Evolutionary conservation across 2,797 vertebrate genomes (phyloP).

Genomic region (Poecilia velifera): DNA sequence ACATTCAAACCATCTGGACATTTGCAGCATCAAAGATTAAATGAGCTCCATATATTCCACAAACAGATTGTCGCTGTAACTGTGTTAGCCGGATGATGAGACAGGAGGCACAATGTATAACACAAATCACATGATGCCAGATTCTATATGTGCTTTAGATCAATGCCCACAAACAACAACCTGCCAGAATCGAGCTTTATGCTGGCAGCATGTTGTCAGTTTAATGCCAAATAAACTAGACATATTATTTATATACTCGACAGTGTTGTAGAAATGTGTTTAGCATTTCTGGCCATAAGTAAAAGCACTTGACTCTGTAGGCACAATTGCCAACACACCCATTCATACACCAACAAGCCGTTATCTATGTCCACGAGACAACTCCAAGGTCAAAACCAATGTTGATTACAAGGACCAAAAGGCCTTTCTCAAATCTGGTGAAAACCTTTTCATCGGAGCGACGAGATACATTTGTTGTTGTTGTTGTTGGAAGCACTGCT

Average conservation of each 20-base stretch:
- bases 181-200: neutral
- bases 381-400: no score
- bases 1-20: conserved; percentile 35
- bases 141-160: conserved; percentile 1
- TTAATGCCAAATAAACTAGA: conserved; percentile 12
- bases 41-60: conserved; percentile 11
- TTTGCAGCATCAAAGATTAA: conserved; percentile 35
- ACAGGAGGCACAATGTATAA: neutral
- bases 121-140: neutral
- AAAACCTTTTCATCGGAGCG: neutral
- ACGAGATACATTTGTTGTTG: neutral
- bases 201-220: neutral
- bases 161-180: neutral
- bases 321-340: neutral
- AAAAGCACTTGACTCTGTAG: neutral
- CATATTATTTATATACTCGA: neutral
- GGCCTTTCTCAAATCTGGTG: neutral
- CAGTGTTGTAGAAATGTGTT: neutral
- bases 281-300: neutral
- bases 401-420: neutral
- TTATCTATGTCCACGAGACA: neutral
- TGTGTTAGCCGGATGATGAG: conserved; percentile 1
- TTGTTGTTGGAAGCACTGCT: neutral
- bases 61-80: conserved; percentile 5
- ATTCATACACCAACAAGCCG: neutral